Percentiles rank a stretch among this genome's conserved stretches.
Evolutionary conservation across 2,797 vertebrate genomes (phyloP).

Genomic region (Arnoldichthys spilopterus): DNA sequence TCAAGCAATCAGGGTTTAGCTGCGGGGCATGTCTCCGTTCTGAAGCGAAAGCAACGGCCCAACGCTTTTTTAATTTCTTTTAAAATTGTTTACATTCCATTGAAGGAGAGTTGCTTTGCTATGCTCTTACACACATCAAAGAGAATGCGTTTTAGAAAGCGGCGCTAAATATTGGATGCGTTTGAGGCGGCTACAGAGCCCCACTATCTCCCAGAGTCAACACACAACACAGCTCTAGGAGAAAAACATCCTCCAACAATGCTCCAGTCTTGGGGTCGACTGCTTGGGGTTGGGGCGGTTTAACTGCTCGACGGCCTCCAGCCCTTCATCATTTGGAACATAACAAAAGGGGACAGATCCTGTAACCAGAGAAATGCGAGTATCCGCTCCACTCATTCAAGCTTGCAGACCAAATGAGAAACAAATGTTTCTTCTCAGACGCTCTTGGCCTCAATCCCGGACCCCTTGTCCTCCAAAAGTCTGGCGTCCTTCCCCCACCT

Average conservation of each 20-base stretch:
- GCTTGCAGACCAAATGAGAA: conserved; percentile 62
- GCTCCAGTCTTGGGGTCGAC: conserved; percentile 40
- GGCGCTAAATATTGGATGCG: conserved; percentile 29
- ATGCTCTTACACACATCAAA: conserved; percentile 32
- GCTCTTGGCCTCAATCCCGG: conserved; percentile 48
- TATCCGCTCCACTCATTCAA: conserved; percentile 56
- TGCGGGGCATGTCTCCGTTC: conserved; percentile 33
- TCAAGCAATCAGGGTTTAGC: conserved; percentile 44
- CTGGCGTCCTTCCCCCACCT: conserved; percentile 26
- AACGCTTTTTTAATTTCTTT: conserved; percentile 43
- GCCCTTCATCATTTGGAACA: conserved; percentile 58
- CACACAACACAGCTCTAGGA: conserved; percentile 12
- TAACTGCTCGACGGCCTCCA: conserved; percentile 51
- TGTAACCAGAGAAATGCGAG: conserved; percentile 63
- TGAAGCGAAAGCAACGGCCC: conserved; percentile 21
- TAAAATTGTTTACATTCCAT: conserved; percentile 32
- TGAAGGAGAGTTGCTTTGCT: conserved; percentile 30
- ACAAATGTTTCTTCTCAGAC: conserved; percentile 66
- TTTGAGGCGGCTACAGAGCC: conserved; percentile 22
- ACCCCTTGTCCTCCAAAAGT: conserved; percentile 48
- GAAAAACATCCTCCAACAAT: conserved; percentile 32
- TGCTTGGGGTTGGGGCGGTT: conserved; percentile 43
- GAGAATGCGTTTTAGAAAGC: conserved; percentile 25
- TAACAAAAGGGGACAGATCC: conserved; percentile 59
- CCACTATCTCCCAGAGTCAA: conserved; percentile 27